These are phyloP conservation scores for Dasypus novemcinctus DNA, from an alignment of 2,113 vertebrate genomes.

Conservation along the genomic window DNA sequence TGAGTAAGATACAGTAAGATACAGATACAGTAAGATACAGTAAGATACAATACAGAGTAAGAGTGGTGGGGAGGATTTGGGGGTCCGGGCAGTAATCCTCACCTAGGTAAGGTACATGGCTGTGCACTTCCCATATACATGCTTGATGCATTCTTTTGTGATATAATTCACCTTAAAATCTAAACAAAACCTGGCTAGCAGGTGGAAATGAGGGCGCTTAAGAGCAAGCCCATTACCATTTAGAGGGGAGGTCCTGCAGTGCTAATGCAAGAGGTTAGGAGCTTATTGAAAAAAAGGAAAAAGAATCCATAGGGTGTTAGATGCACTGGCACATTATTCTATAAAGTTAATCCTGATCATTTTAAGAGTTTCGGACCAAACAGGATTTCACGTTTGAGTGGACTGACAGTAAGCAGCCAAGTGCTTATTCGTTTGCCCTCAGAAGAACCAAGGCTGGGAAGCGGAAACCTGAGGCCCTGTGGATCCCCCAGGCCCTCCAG, in stretches of 20 bases:
- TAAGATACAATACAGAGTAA: fast-evolving
- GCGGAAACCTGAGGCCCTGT: neutral
- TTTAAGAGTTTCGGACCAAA: constrained; percentile 9
- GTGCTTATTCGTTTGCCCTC: neutral
- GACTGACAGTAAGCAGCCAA: neutral
- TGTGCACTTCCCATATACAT: neutral
- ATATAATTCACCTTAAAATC: neutral
- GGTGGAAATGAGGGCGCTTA: neutral
- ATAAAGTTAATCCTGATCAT: neutral
- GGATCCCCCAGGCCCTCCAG: neutral
- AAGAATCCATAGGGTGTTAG: neutral
- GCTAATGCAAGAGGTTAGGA: neutral
- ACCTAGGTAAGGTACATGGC: neutral
- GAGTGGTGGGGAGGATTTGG: no score
- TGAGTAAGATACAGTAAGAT: no score
- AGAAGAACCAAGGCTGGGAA: neutral
- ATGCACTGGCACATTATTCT: neutral
- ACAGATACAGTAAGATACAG: no score
- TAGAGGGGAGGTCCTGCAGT: fast-evolving
- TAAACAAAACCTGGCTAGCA: no score
- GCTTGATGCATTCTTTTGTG: neutral
- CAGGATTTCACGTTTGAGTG: neutral
- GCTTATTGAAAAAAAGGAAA: neutral
- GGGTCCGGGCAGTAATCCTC: neutral
- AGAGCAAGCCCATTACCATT: neutral